phyloP scores from a whole-genome alignment of 2,888 invertebrate genomes.

The Chironomus riparius region DNA sequence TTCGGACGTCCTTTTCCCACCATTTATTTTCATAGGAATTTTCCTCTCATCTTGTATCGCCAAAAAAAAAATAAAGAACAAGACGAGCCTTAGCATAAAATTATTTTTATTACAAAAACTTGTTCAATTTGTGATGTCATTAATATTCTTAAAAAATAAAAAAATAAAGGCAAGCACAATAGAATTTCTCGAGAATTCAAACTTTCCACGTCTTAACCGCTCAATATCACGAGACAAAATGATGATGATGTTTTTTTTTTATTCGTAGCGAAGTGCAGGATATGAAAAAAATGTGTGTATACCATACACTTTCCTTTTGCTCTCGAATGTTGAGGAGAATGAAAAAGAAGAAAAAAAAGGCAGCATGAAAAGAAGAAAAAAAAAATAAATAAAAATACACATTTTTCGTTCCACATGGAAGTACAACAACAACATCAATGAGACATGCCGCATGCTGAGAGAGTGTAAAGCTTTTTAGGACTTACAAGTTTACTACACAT shows the following conservation, averaged over 20 bases:
- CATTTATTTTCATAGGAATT: no score
- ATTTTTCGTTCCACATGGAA: background rate
- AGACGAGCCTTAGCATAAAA: background rate
- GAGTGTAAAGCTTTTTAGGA: background rate
- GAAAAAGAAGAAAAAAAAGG: background rate
- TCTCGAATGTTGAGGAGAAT: background rate
- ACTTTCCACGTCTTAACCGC: constrained; percentile 10
- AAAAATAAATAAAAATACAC: background rate
- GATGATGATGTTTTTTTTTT: constrained; percentile 14
- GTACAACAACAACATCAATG: background rate
- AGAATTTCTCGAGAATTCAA: no score
- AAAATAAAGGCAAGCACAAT: no score
- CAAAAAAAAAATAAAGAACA: background rate
- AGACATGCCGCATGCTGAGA: background rate
- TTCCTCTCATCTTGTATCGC: background rate
- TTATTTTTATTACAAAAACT: background rate
- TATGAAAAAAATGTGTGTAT: background rate
- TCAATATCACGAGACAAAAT: constrained; percentile 15
- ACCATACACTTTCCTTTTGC: background rate
- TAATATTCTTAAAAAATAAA: background rate
- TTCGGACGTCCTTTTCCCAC: no score
- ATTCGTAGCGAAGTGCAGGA: background rate
- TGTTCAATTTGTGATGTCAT: constrained; percentile 3
- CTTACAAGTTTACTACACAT: no score
- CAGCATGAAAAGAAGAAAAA: background rate